Conservation (phyloP, 30 jellyfish, hydroid and myxozoan genomes). For the Aurelia aurita region DNA sequence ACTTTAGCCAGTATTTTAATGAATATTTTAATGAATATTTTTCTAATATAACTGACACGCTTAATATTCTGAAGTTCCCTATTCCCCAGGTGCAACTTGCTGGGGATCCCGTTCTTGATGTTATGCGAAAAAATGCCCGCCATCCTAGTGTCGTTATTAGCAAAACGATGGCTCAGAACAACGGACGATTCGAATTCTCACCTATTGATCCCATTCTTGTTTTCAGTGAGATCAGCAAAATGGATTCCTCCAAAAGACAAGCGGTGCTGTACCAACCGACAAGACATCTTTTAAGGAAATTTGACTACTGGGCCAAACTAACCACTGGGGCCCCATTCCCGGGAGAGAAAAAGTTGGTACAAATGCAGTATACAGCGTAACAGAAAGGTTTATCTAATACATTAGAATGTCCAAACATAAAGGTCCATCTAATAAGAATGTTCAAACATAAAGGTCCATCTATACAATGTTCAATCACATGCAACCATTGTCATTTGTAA, state of each 20-base stretch:
- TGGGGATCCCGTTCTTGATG: conserved; percentile 26
- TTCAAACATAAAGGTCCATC: no score
- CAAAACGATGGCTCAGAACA: conserved; percentile 23
- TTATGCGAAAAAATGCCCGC: conserved; percentile 35
- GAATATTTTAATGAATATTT: no score
- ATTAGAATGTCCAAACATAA: no score
- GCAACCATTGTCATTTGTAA: conserved; percentile 57
- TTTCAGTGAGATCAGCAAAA: conserved; percentile 47
- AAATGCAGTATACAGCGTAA: neutral
- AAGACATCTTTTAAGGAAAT: no score
- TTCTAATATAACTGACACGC: conserved; percentile 17
- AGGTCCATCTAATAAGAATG: no score
- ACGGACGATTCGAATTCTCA: conserved; percentile 18
- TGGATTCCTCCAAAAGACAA: conserved; percentile 46
- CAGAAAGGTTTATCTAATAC: neutral
- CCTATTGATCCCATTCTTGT: conserved; percentile 35
- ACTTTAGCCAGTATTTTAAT: conserved; percentile 4
- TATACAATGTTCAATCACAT: neutral
- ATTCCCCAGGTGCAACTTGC: neutral
- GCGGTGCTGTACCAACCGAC: conserved; percentile 35
- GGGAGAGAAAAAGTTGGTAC: no score
- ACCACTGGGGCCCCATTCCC: no score
- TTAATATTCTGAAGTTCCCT: neutral
- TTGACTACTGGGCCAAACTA: no score
- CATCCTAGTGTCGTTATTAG: conserved; percentile 35